Evolutionary conservation across 2,797 vertebrate species (phyloP).

Genomic region (Gymnocypris eckloni): DNA sequence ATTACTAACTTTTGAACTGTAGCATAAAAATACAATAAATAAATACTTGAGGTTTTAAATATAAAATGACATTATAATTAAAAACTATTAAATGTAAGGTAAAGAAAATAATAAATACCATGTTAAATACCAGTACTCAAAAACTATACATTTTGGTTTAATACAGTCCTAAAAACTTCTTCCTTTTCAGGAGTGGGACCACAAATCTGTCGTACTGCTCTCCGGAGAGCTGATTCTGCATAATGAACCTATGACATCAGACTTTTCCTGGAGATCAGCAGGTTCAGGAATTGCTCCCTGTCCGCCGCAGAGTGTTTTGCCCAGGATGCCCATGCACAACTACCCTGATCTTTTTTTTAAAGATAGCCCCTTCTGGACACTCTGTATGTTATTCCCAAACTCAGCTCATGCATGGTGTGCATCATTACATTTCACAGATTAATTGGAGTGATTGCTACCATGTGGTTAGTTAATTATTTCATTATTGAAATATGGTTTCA

Average conservation of each 20-base stretch:
- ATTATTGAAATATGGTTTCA: constrained; percentile 8
- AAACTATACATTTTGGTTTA: background rate
- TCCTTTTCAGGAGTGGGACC: background rate
- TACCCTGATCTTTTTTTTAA: background rate
- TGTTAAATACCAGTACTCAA: background rate
- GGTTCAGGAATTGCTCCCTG: constrained; percentile 38
- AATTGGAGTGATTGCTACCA: constrained; percentile 1
- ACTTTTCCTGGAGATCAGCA: constrained; percentile 31
- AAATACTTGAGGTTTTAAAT: background rate
- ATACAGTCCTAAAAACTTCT: background rate
- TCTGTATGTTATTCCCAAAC: constrained; percentile 7
- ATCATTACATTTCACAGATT: constrained; percentile 14
- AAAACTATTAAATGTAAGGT: background rate
- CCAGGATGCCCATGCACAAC: background rate
- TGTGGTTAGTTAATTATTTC: constrained; percentile 31
- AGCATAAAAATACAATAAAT: background rate
- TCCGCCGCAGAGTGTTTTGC: constrained; percentile 24
- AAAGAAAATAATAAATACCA: background rate
- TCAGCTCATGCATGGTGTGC: constrained; percentile 7
- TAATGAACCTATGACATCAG: constrained; percentile 39
- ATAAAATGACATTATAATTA: background rate
- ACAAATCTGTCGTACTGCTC: constrained; percentile 36
- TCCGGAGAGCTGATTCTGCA: constrained; percentile 28
- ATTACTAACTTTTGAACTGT: background rate
- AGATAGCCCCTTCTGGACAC: background rate